Evolutionary conservation across 2,888 invertebrate genomes (phyloP).

Genomic region (Choristoneura rosaceana): DNA sequence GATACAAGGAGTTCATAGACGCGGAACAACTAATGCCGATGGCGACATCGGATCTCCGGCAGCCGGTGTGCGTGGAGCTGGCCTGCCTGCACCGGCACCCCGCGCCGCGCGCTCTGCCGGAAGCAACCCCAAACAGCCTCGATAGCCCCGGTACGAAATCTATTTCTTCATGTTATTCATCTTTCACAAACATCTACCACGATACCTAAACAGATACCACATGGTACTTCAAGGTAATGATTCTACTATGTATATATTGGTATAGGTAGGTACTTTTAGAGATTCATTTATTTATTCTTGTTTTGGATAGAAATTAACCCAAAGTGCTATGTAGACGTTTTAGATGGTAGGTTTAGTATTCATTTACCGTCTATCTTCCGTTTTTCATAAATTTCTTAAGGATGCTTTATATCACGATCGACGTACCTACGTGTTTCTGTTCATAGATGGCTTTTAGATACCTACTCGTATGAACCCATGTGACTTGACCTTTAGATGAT

Average conservation of each 20-base stretch:
- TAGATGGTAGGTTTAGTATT: constrained; percentile 7
- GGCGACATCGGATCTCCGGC: constrained; percentile 93
- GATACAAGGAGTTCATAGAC: constrained; percentile 96
- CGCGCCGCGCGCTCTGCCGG: constrained; percentile 80
- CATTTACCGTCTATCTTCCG: neutral
- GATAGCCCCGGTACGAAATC: constrained; percentile 76
- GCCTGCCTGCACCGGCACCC: constrained; percentile 87
- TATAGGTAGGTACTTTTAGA: too few relatives aligned
- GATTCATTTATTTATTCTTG: neutral
- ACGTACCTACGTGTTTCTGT: neutral
- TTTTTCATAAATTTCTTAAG: neutral
- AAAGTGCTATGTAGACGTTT: constrained; percentile 1
- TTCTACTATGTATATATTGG: too few relatives aligned
- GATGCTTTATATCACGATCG: neutral
- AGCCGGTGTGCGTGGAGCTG: constrained; percentile 93
- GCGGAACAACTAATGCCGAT: constrained; percentile 95
- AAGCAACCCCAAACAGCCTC: constrained; percentile 81
- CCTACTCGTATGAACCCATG: neutral
- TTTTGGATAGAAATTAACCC: constrained; percentile 5
- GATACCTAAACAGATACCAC: constrained; percentile 4
- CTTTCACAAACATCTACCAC: constrained; percentile 7
- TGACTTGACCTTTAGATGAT: neutral
- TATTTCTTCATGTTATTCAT: neutral
- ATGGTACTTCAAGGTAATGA: constrained; percentile 22
- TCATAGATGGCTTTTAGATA: constrained; percentile 2